Conservation (phyloP, 2,797 vertebrate species). For the Gymnocypris eckloni region DNA sequence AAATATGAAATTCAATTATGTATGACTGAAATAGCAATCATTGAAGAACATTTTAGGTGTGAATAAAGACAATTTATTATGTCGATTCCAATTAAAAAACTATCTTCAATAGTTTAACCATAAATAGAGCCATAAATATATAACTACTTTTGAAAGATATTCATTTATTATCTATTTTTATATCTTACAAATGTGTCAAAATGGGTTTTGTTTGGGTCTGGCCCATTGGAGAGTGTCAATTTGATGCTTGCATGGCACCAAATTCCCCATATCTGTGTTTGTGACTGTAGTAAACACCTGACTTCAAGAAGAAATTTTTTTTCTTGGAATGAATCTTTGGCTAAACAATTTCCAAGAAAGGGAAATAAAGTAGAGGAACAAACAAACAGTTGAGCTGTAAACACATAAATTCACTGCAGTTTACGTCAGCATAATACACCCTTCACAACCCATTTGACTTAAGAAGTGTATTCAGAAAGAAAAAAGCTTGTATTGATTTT, state of each 20-base stretch:
- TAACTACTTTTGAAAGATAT: not conserved
- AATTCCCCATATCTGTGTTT: constrained; percentile 43
- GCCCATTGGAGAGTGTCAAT: not conserved
- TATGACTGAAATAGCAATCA: not conserved
- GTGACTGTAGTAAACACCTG: constrained; percentile 27
- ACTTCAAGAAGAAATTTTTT: not conserved
- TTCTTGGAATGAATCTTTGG: not conserved
- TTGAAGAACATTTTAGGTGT: not conserved
- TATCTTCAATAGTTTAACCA: not conserved
- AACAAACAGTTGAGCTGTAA: not conserved
- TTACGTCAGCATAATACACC: not conserved
- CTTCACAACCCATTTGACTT: constrained; percentile 36
- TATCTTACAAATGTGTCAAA: not conserved
- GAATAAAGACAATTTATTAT: not conserved
- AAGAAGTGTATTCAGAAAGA: not conserved
- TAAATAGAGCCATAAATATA: not conserved
- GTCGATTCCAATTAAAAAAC: not conserved
- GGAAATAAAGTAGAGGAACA: not conserved
- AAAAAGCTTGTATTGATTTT: not conserved
- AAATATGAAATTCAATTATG: not conserved
- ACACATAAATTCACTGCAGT: not conserved
- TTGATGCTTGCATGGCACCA: constrained; percentile 31
- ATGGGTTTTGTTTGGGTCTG: not conserved
- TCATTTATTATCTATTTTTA: not conserved
- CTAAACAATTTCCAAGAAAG: constrained; percentile 10